Evolutionary conservation across 2,797 vertebrate species (phyloP).

Genomic region (Masticophis lateralis): DNA sequence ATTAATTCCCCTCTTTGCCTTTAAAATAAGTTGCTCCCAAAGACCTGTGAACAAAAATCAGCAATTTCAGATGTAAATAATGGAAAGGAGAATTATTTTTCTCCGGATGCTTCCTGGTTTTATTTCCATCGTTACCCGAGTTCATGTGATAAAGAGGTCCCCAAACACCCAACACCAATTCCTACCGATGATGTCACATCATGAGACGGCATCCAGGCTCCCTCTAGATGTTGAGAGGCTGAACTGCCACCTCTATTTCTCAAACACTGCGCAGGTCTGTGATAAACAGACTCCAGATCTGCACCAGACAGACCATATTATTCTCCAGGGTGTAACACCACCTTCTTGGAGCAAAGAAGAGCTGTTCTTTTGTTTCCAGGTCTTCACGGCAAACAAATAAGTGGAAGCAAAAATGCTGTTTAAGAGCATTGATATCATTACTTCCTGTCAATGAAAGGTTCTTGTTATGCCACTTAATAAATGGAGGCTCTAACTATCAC

Average conservation of each 20-base stretch:
- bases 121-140: neutral
- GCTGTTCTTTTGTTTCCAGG: constrained; percentile 37
- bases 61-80: neutral
- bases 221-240: neutral
- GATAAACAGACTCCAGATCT: neutral
- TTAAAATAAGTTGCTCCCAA: neutral
- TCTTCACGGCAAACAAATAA: constrained; percentile 37
- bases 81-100: neutral
- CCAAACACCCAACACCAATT: neutral
- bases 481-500: neutral
- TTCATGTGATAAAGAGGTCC: neutral
- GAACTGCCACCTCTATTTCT: neutral
- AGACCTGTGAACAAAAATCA: neutral
- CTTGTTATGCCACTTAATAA: neutral
- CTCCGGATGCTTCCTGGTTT: neutral
- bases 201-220: neutral
- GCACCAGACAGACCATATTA: constrained; percentile 19
- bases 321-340: neutral
- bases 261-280: neutral
- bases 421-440: constrained; percentile 1
- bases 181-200: neutral
- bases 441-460: neutral
- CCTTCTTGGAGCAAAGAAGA: constrained; percentile 29
- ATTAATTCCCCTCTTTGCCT: neutral
- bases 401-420: neutral